Evolutionary conservation across 1,140 invertebrate genomes (phyloP), one percentile per base, ranked within the genome.

Genomic region (Trypoxylus dichotomus): DNA sequence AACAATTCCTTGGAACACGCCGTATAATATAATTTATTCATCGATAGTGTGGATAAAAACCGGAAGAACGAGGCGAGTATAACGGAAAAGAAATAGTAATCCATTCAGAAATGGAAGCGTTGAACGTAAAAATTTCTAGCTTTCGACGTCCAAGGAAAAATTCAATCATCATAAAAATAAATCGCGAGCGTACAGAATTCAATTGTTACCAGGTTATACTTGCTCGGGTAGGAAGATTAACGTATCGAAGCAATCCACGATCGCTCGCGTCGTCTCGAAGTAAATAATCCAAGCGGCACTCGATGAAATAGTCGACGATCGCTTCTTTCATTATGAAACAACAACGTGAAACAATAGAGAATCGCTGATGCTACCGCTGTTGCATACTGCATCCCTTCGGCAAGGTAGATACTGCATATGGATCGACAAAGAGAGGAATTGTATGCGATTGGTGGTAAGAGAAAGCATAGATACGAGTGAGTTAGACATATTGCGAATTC

Each of bases 121-220:
- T 13, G 43, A 13, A 47, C 13, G 15, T 19, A 54, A 54, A 15
- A 19, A 54, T 6, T 54, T 54, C 47, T 54, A n/a, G 15, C 11
- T 54, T 54, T 54, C 47, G 11, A 5, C 47, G 47, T 6, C 5
- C 5, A 2, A 54, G n/a, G 19, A 54, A 54, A 54, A 54, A 19
- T 54, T 54, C 47, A 54, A 54, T 54, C 47, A 54, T 54, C 47
- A 54, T 54, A 54, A 54, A 54, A 54, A 54, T 54, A 54, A 54
- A 54, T 54, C 47, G 47, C 47, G 15, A 54, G 13, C 47, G 47
- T 54, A 15, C 47, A 54, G 47, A 54, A 54, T 54, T 54, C 47
- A 54, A 54, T 54, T 54, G 47, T 54, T n/a, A 54, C 47, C 6
- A n/a, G 47, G 47, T 54, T 54, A 54, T 54, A 54, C 15, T 54